Base-by-base conservation (phyloP, 2,888 invertebrate genomes). In the Habroteleia sp. region DNA sequence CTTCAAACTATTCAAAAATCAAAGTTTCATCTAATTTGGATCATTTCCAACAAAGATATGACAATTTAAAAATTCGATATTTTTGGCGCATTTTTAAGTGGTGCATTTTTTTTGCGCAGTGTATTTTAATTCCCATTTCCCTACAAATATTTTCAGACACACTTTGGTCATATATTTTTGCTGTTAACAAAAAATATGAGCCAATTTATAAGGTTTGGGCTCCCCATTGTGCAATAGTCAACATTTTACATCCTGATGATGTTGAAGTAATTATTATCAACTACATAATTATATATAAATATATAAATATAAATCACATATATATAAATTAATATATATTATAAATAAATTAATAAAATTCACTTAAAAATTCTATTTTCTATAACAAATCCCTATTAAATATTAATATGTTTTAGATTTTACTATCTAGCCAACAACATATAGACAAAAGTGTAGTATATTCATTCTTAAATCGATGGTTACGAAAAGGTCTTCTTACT, bases 401-500 rank as follows among this genome's bases (percentile, higher is more conserved):
- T n/a, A n/a, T n/a, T n/a, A n/a, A n/a, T n/a, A n/a, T n/a, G n/a
- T n/a, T n/a, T n/a, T 33, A 89, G 88, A 72, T 65, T 8, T 25
- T 89, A n/a, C 35, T 88, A n/a, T 83, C 83, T 5, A 85, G 84
- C 7, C 54, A 81, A 0, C 84, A 80, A 6, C 82, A 85, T 60
- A 86, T 82, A n/a, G 80, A 85, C 1, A 90, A 90, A 79, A 79
- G 83, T 14, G 1, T 29, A 0, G 73, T 88, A 0, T 90, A 90
- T 66, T 62, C 75, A 0, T 85, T 89, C 46, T 74, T 90, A 0
- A 54, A 78, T 4, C 86, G 88, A 0, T 90, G 90, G 90, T 83
- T 90, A 0, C 72, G 83, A 1, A 84, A 85, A 27, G 90, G 90
- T 23, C 79, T 89, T 10, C 82, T 89, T 0, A 82, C 85, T 1